Evolutionary conservation across 2,888 invertebrate species (phyloP), one percentile per base, ranked within the genome.

Genomic region (Amiota minor): DNA sequence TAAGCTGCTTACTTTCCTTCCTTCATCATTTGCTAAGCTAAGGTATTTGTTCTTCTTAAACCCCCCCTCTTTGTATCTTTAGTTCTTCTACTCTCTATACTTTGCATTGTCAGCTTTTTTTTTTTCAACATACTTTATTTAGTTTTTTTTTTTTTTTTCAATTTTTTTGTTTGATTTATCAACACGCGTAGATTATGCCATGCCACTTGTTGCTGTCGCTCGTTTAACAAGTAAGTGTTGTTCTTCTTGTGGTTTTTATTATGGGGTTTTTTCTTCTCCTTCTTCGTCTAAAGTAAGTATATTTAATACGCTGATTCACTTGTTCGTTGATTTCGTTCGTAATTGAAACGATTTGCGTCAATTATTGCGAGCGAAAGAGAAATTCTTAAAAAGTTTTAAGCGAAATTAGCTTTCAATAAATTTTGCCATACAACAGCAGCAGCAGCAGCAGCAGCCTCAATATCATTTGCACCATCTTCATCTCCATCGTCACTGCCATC

Each of bases 361-460:
- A 85, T 83, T 86, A 84, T 78, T 76, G 78, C 78, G 82, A 85
- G 78, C 78, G 82, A 85, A 84, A 84, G 85, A 84, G 83, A 86
- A 84, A 84, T 86, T 84, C 83, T 85, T 74, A 71, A 77, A 67
- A 53, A 35, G 4, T 35, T 35, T 35, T 6, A 35, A 35, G 35
- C 35, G 35, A 35, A 35, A 35, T 35, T 35, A 35, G 35, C 35
- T 35, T 35, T 35, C 35, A 35, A 35, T 35, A 35, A 6, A 1
- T 35, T 35, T 35, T 35, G n/a, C n/a, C n/a, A n/a, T n/a, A 35
- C 6, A 35, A 8, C 35, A 35, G 35, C 35, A 23, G 1, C 23
- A 23, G 23, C 23, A 23, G 1, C 23, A 35, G 35, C 35, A 35
- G 35, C 35, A 35, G 35, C 6, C 35, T 35, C 35, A 35, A 35